These are phyloP conservation scores for Hetaerina americana DNA, from an alignment of 1,140 invertebrate species.

Conservation along the genomic window DNA sequence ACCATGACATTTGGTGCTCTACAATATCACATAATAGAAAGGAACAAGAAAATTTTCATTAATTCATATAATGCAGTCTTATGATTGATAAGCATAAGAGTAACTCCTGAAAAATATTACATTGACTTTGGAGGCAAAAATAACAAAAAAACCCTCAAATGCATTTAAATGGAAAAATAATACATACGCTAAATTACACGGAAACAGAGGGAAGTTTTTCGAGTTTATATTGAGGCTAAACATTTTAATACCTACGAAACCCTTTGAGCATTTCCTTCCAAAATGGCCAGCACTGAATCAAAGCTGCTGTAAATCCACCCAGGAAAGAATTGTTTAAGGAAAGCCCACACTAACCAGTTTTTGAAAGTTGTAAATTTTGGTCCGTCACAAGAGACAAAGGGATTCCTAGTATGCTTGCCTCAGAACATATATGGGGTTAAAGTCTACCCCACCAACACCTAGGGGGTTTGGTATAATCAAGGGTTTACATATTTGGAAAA, in stretches of 20 bases:
- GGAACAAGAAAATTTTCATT: background rate
- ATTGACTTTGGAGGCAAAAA: background rate
- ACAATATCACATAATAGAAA: conserved; percentile 1
- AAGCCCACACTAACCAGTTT: background rate
- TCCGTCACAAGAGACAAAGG: background rate
- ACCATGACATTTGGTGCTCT: background rate
- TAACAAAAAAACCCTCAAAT: background rate
- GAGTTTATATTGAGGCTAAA: background rate
- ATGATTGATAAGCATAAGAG: background rate
- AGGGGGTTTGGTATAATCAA: background rate
- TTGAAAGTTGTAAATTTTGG: background rate
- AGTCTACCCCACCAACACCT: background rate
- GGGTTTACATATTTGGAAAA: background rate
- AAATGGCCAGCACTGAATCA: background rate
- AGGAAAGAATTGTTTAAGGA: background rate
- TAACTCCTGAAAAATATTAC: background rate
- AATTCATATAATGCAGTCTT: background rate
- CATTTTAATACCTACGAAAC: background rate
- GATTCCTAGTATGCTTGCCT: background rate
- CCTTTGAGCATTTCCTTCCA: background rate
- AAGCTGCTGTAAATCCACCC: background rate
- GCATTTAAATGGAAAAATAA: background rate
- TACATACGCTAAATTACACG: background rate
- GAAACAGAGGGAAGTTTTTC: too few relatives aligned
- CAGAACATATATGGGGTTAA: background rate